Evolutionary conservation across 2,888 invertebrate genomes (phyloP), one percentile per base, ranked within the genome.

Genomic region (Drosophila setosimentum): DNA sequence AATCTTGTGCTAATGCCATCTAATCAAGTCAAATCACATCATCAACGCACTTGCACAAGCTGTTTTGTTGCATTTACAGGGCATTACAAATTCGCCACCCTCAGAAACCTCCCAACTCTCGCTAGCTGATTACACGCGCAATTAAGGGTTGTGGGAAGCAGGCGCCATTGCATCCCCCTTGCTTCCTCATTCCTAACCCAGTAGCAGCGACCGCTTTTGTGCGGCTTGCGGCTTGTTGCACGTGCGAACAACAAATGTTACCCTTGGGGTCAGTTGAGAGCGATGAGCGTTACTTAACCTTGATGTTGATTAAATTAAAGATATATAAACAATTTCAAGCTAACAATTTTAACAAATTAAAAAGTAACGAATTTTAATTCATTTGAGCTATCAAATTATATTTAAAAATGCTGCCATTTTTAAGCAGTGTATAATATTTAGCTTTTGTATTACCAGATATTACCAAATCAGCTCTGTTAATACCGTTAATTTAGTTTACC

Each of bases 161-260:
- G 67, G 59, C 63, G 76, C 53, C 72, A 73, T 57, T 40, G 24
- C 58, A 24, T 29, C 55, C 45, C 54, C 42, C 42, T 55, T 24
- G 45, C 40, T 37, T n/a, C 49, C 75, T 18, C 57, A 42, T 2
- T 1, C 10, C 1, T 16, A 13, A 53, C 61, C 57, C 50, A 61
- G 29, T 24, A 24, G 58, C 55, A 24, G 27, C 40, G 24, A 63
- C 67, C 74, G 71, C 79, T 71, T 60, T 64, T 74, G 73, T 75
- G 68, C 54, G 82, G 75, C 89, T 77, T 76, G 89, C 61, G 89
- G 89, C 84, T 79, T 75, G 87, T 88, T 88, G 84, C 85, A 88
- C 89, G 85, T 88, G 85, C 65, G 73, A 73, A 88, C 69, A 53
- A 53, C 64, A 61, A 86, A 85, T 87, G 87, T 78, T 73, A 59